Base-by-base conservation (phyloP, 2,888 invertebrate species). In the Cynaeus angustus region DNA sequence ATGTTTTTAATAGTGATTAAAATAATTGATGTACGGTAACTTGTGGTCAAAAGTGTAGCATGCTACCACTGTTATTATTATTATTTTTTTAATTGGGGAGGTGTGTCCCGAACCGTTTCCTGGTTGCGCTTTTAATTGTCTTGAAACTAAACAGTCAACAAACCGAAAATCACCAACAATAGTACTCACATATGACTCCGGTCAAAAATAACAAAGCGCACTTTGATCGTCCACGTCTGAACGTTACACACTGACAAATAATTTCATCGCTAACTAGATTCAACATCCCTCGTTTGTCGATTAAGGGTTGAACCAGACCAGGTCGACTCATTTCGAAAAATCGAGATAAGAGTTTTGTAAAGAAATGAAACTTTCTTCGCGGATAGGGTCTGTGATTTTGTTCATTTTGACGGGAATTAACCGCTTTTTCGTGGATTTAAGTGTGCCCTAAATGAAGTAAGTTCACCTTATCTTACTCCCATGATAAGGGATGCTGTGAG, bases 181-280 rank as follows among this genome's bases (percentile, higher is more conserved):
- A 41, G 12, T 64, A 53, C 53, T 64, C 16, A 53, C 53, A 28
- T 14, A 16, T 26, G 14, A 56, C 26, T 38, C 12, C 13, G 28
- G 9, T 12, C 48, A 13, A 21, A 56, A 16, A 45, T 10, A 56
- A 46, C 66, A 48, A 66, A 48, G 52, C 48, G 48, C 66, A 50
- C 61, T 48, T 61, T 50, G 53, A 53, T 53, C 53, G 28, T 46
- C 58, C 10, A 43, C 64, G 41, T 12, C 50, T 56, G 21, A 21
- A 48, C 46, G 13, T 14, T 7, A 10, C 28, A 55, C 56, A 56
- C 58, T 59, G 67, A 52, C 41, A 52, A 66, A 50, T 59, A 67
- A 67, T 67, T 50, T 53, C 33, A 33, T 43, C 33, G 43, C 67
- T 67, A 67, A 67, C 67, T 59, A 59, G 67, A 67, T 67, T 52